phyloP scores from a whole-genome alignment of 2,797 vertebrate species.

The Thunnus albacares region DNA sequence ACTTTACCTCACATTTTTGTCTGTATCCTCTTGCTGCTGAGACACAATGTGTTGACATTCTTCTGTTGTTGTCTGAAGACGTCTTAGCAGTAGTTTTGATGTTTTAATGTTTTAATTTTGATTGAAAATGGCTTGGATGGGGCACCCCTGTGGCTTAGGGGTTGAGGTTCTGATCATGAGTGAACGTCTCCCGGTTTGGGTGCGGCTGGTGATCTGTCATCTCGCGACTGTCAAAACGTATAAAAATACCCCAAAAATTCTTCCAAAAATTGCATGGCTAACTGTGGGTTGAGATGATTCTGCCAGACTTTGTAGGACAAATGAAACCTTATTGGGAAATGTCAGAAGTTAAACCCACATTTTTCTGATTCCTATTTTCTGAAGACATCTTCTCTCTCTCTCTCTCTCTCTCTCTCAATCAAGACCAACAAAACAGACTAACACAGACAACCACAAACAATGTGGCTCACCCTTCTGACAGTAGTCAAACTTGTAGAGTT shows the following conservation, averaged over 20 bases:
- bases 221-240: neutral
- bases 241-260: neutral
- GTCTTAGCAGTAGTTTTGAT: neutral
- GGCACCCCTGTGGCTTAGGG: neutral
- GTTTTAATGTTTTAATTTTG: constrained; percentile 20
- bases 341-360: no score
- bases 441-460: constrained; percentile 24
- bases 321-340: neutral
- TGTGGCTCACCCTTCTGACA: constrained; percentile 94
- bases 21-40: neutral
- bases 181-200: neutral
- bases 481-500: constrained; percentile 96
- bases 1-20: neutral
- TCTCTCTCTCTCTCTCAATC: neutral
- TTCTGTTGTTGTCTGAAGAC: neutral
- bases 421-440: constrained; percentile 22
- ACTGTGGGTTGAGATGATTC: neutral
- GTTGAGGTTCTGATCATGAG: neutral
- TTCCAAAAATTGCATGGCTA: neutral
- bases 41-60: neutral
- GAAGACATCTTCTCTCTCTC: neutral
- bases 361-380: no score
- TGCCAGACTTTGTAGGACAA: neutral
- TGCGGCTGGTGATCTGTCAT: neutral
- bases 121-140: no score